Evolutionary conservation across 2,888 invertebrate genomes (phyloP).

Genomic region (Tachystola acroxantha): DNA sequence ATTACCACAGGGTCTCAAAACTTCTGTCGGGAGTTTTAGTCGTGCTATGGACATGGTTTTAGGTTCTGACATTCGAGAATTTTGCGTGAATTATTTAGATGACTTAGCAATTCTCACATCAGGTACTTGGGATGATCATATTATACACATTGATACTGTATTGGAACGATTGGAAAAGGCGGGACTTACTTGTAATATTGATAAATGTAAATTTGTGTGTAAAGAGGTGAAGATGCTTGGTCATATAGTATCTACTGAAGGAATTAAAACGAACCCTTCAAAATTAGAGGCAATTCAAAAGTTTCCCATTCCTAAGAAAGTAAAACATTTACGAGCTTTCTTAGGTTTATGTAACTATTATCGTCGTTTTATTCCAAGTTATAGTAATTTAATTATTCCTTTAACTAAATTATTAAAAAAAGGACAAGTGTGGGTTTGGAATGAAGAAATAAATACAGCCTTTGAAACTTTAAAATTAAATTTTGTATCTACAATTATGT

Average conservation of each 20-base stretch:
- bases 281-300: slow-evolving; percentile 12
- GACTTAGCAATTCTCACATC: slow-evolving; percentile 19
- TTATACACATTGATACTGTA: slow-evolving; percentile 17
- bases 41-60: slow-evolving; percentile 24
- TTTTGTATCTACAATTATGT: slow-evolving; percentile 12
- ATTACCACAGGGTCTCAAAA: slow-evolving; percentile 19
- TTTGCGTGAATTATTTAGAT: too few species aligned
- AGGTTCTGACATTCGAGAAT: slow-evolving; percentile 17
- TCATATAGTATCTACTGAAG: slow-evolving; percentile 15
- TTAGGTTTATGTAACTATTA: slow-evolving; percentile 23
- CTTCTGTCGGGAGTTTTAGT: slow-evolving; percentile 21
- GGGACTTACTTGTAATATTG: slow-evolving; percentile 7
- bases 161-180: slow-evolving; percentile 8
- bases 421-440: slow-evolving; percentile 13
- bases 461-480: slow-evolving; percentile 17
- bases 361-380: too few species aligned
- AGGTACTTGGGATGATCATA: slow-evolving; percentile 13
- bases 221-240: slow-evolving; percentile 22
- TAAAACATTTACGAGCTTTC: slow-evolving; percentile 21
- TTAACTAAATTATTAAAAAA: slow-evolving; percentile 20
- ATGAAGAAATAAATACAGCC: slow-evolving; percentile 6
- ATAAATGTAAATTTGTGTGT: slow-evolving; percentile 8
- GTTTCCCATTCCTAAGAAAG: slow-evolving; percentile 18
- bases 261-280: slow-evolving; percentile 8
- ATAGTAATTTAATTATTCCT: too few species aligned